These are phyloP conservation scores for Ellobius talpinus DNA, from an alignment of 2,113 vertebrate genomes.

Conservation along the genomic window DNA sequence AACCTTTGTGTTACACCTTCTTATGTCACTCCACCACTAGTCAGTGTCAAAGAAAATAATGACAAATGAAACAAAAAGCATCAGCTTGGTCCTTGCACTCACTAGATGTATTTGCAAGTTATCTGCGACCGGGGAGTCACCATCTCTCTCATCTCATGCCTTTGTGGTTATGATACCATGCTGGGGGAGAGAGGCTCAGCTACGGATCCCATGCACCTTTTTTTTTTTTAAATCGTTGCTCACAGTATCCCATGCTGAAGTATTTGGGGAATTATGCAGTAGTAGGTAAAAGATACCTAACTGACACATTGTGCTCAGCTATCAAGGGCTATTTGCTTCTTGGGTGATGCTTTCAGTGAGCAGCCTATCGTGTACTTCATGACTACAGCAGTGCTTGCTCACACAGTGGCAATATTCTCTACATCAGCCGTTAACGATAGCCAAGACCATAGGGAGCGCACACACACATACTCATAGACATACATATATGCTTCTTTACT, in stretches of 20 bases:
- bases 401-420: slow-evolving; percentile 80
- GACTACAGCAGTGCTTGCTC: slow-evolving; percentile 81
- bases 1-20: not conserved
- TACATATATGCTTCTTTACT: slow-evolving; percentile 15
- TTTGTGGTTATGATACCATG: slow-evolving; percentile 85
- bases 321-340: slow-evolving; percentile 80
- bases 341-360: slow-evolving; percentile 82
- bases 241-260: slow-evolving; percentile 79
- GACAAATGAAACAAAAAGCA: slow-evolving; percentile 26
- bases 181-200: slow-evolving; percentile 84
- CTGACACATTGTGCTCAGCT: slow-evolving; percentile 82
- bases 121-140: slow-evolving; percentile 80
- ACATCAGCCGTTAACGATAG: slow-evolving; percentile 78
- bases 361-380: slow-evolving; percentile 81
- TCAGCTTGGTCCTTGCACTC: slow-evolving; percentile 78
- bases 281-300: slow-evolving; percentile 84
- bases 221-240: slow-evolving; percentile 73
- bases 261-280: slow-evolving; percentile 83
- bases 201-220: slow-evolving; percentile 82
- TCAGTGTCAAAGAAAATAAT: slow-evolving; percentile 73
- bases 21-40: not conserved
- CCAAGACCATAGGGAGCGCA: slow-evolving; percentile 71
- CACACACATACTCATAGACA: slow-evolving; percentile 59
- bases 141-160: slow-evolving; percentile 82
- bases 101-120: slow-evolving; percentile 84